Percentiles rank a stretch among this genome's conserved stretches.
phyloP scores from a whole-genome alignment of 2,113 vertebrate species.

The Atlantisia rogersi region DNA sequence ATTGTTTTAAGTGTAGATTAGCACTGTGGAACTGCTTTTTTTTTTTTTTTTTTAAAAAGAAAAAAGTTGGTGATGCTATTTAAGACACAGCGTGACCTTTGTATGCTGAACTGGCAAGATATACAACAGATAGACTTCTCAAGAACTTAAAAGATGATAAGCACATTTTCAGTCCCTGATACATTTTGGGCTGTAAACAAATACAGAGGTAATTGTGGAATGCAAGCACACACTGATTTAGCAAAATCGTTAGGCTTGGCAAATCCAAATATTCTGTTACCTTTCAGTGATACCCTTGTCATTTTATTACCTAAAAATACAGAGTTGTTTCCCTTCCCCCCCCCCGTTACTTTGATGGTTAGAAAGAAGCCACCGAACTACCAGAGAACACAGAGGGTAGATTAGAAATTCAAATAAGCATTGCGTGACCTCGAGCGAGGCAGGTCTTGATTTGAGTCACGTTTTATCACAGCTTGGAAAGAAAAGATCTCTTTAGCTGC shows the following conservation, averaged over 20 bases:
- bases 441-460: conserved; percentile 26
- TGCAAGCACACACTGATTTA: neutral
- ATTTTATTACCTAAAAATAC: neutral
- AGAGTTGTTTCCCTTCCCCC: neutral
- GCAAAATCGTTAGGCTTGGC: neutral
- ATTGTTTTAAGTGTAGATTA: conserved; percentile 57
- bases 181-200: neutral
- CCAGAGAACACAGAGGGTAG: neutral
- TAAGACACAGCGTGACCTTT: conserved; percentile 25
- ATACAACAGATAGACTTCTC: neutral
- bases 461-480: neutral
- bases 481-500: neutral
- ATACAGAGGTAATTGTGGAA: neutral
- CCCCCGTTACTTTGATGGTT: neutral
- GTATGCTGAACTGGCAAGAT: neutral
- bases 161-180: neutral
- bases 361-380: conserved; percentile 11
- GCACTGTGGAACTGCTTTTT: neutral
- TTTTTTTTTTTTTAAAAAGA: neutral
- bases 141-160: neutral
- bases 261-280: neutral
- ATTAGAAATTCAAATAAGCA: conserved; percentile 55
- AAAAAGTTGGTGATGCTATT: conserved; percentile 1
- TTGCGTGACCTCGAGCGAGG: neutral
- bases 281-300: neutral